These are phyloP conservation scores for Deroplatys truncata DNA, from an alignment of 2,888 invertebrate species.

Conservation along the genomic window DNA sequence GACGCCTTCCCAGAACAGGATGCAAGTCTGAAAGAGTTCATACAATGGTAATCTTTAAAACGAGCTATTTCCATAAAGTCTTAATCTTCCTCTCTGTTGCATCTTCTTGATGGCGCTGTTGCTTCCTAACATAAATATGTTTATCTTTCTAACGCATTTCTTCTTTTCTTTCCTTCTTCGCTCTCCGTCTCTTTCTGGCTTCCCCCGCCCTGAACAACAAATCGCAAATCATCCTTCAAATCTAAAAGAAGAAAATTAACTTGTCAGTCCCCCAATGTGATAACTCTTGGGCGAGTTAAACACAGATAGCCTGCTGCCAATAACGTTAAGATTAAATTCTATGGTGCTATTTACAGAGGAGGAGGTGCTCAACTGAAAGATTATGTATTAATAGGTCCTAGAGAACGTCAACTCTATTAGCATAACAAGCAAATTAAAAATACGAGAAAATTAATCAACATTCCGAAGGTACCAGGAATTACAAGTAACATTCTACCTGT, in stretches of 20 bases:
- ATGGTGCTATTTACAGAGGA: not conserved
- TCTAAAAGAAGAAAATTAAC: not conserved
- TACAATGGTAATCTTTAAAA: not conserved
- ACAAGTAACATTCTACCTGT: no score
- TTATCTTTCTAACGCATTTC: not conserved
- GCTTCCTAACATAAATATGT: not conserved
- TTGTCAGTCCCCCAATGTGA: not conserved
- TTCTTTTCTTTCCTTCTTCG: not conserved
- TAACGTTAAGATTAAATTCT: not conserved
- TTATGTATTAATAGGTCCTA: not conserved
- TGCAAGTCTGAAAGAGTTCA: not conserved
- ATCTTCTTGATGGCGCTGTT: not conserved
- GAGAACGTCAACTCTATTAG: not conserved
- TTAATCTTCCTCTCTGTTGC: not conserved
- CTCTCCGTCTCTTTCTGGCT: not conserved
- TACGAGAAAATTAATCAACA: not conserved
- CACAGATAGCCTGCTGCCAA: not conserved
- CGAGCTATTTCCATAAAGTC: not conserved
- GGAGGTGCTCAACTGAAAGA: not conserved
- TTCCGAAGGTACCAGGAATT: not conserved
- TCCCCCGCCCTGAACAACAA: not conserved
- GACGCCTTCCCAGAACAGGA: not conserved
- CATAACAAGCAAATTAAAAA: not conserved
- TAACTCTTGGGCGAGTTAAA: not conserved
- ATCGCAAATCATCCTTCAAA: not conserved